These are phyloP conservation scores for Melieria picta DNA, from an alignment of 2,888 invertebrate species.

Conservation along the genomic window DNA sequence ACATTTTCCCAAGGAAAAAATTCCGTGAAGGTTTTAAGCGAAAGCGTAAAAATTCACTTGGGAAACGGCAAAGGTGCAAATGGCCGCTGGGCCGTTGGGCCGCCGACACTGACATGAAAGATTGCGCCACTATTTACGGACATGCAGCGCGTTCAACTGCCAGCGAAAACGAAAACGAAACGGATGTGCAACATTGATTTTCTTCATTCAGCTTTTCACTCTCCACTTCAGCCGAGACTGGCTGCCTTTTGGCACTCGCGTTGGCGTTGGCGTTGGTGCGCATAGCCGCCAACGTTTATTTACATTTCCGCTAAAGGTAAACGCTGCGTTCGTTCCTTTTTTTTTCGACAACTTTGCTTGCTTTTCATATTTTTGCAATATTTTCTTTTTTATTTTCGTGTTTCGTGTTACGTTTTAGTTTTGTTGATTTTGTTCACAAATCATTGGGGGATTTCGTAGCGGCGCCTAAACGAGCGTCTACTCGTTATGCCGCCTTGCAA, in stretches of 20 bases:
- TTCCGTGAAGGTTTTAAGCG: too few relatives aligned
- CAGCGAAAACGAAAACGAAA: not conserved
- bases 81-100: not conserved
- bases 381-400: not conserved
- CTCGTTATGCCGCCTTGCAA: not conserved
- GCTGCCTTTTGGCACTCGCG: not conserved
- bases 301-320: not conserved
- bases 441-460: conserved; percentile 12
- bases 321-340: not conserved
- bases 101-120: not conserved
- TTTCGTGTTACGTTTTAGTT: too few relatives aligned
- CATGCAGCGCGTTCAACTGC: conserved; percentile 15
- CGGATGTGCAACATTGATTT: conserved; percentile 31
- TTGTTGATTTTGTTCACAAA: conserved; percentile 1
- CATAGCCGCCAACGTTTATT: not conserved
- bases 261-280: too few relatives aligned
- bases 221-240: too few relatives aligned
- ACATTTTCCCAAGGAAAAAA: too few relatives aligned
- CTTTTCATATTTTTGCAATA: not conserved
- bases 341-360: not conserved
- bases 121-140: conserved; percentile 27
- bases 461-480: conserved; percentile 2
- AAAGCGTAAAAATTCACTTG: too few relatives aligned
- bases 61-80: not conserved
- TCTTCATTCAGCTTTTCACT: not conserved